Conservation (phyloP, 2,797 vertebrate species). For the Fistularia commersonii region DNA sequence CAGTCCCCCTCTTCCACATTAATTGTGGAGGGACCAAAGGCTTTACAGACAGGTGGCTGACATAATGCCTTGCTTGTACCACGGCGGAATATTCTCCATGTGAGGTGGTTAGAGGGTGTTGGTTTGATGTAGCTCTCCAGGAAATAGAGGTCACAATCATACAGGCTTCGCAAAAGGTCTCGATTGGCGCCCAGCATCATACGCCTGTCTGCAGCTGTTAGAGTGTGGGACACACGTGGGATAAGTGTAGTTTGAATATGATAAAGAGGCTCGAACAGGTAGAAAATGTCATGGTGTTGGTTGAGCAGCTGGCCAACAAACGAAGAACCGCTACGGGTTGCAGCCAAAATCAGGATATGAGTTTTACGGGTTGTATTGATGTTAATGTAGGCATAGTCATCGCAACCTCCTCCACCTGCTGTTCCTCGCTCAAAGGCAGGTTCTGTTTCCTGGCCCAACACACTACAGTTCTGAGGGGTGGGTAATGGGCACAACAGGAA, state of each 20-base stretch:
- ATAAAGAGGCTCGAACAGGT: constrained; percentile 94
- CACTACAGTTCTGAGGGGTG: constrained; percentile 82
- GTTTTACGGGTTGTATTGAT: constrained; percentile 85
- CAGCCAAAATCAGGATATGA: constrained; percentile 90
- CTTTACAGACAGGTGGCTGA: constrained; percentile 84
- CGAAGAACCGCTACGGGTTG: constrained; percentile 91
- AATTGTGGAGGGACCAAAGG: constrained; percentile 74
- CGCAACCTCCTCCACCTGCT: constrained; percentile 70
- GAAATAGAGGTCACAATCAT: constrained; percentile 89
- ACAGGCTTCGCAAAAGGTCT: constrained; percentile 89
- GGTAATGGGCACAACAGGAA: constrained; percentile 87
- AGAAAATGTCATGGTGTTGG: constrained; percentile 93
- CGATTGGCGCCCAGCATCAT: constrained; percentile 90
- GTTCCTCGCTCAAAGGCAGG: constrained; percentile 69
- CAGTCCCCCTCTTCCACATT: constrained; percentile 92
- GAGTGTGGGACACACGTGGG: constrained; percentile 85
- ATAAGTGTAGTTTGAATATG: constrained; percentile 91
- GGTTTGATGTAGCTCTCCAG: constrained; percentile 94
- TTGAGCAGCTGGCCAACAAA: constrained; percentile 95
- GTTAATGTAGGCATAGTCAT: constrained; percentile 81
- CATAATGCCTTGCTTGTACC: constrained; percentile 90
- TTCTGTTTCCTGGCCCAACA: constrained; percentile 80
- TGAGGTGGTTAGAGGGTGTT: constrained; percentile 85
- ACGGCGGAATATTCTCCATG: constrained; percentile 86
- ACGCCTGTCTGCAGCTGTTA: constrained; percentile 79